phyloP scores from a whole-genome alignment of 2,113 vertebrate species.

The Pandion haliaetus region DNA sequence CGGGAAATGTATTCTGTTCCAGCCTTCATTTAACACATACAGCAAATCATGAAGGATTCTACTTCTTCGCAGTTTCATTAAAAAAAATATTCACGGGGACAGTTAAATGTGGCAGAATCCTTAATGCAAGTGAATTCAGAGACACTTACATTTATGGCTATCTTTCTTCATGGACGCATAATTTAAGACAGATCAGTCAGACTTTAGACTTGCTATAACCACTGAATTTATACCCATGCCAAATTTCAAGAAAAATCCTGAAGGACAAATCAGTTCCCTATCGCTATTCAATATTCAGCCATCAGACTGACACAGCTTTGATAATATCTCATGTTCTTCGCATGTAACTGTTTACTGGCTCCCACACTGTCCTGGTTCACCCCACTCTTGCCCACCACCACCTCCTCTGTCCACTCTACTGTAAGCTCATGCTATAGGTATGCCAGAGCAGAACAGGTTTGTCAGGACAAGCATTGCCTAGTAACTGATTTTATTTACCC shows the following conservation, averaged over 20 bases:
- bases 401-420: neutral
- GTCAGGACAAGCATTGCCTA: neutral
- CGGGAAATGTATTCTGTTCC: neutral
- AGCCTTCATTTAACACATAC: neutral
- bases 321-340: neutral
- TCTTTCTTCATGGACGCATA: neutral
- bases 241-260: neutral
- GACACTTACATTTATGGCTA: neutral
- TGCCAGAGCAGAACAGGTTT: neutral
- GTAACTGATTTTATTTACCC: conserved; percentile 2
- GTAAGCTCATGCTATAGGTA: neutral
- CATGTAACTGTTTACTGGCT: neutral
- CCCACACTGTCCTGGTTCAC: neutral
- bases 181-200: neutral
- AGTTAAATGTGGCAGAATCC: neutral
- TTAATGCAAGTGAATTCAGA: neutral
- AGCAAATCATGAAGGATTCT: neutral
- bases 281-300: neutral
- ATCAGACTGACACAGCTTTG: neutral
- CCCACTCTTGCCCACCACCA: neutral
- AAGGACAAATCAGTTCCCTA: neutral
- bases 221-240: neutral
- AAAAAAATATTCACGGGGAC: neutral
- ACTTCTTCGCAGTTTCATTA: neutral
- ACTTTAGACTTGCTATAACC: neutral